A percentile compares a stretch with the other conserved stretches of the same genome.
Conservation (phyloP, 2,888 invertebrate genomes). For the Lasioglossum vierecki region DNA sequence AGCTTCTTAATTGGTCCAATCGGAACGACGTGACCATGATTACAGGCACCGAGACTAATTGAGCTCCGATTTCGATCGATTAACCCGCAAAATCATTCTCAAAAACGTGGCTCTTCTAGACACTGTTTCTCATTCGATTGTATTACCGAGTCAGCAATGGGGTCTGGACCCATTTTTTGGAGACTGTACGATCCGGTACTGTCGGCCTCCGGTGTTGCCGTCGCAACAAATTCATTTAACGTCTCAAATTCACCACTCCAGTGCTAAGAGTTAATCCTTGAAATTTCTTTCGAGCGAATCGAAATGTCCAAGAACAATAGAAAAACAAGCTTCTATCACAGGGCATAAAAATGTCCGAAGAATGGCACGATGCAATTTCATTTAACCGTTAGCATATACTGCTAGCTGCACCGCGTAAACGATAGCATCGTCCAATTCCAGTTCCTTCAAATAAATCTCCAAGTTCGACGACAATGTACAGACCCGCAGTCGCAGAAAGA, state of each 20-base stretch:
- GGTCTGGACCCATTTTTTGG: neutral
- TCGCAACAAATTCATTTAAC: no score
- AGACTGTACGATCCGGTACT: no score
- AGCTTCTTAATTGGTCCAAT: conserved; percentile 67
- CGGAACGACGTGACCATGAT: conserved; percentile 46
- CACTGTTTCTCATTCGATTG: neutral
- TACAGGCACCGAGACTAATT: conserved; percentile 31
- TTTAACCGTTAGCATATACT: neutral
- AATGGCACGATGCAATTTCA: neutral
- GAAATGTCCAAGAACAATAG: neutral
- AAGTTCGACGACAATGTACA: neutral
- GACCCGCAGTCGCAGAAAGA: neutral
- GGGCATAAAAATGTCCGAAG: neutral
- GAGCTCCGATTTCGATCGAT: conserved; percentile 12
- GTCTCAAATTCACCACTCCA: no score
- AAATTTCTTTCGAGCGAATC: neutral
- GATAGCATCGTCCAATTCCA: conserved; percentile 1
- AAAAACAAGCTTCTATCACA: neutral
- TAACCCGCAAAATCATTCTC: neutral
- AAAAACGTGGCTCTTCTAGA: neutral
- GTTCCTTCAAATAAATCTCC: neutral
- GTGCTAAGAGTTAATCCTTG: no score
- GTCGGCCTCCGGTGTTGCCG: no score
- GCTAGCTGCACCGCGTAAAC: neutral
- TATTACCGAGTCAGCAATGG: neutral